phyloP scores from a whole-genome alignment of 2,888 invertebrate genomes.

The Acleris sparsana region DNA sequence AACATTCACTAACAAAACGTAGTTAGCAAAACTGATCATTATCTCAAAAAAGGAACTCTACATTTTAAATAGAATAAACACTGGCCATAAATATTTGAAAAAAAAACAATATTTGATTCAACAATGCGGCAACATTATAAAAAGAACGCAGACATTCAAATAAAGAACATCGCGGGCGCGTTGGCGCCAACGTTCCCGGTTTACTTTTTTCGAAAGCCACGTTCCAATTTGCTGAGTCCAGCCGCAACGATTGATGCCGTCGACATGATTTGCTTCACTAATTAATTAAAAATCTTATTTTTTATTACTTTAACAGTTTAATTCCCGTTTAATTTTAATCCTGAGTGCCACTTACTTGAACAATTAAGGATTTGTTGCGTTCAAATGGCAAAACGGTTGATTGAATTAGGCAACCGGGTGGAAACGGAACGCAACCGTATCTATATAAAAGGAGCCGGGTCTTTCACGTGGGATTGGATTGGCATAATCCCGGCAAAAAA shows the following conservation, averaged over 20 bases:
- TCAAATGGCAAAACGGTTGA: conserved; percentile 49
- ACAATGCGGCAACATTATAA: conserved; percentile 51
- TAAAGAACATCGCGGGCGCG: conserved; percentile 74
- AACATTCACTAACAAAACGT: conserved; percentile 2
- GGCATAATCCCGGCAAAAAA: conserved; percentile 64
- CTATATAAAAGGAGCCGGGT: conserved; percentile 41
- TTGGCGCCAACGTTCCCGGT: conserved; percentile 79
- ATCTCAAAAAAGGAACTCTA: not conserved
- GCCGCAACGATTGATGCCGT: conserved; percentile 60
- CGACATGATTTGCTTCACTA: conserved; percentile 44
- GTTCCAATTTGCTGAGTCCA: conserved; percentile 77
- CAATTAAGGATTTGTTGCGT: conserved; percentile 27
- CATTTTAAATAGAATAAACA: conserved; percentile 4
- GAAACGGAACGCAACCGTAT: conserved; percentile 41
- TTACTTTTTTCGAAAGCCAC: conserved; percentile 59
- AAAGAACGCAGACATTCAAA: conserved; percentile 60
- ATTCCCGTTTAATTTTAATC: conserved; percentile 51
- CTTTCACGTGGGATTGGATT: conserved; percentile 62
- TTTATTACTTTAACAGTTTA: conserved; percentile 35
- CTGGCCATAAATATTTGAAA: conserved; percentile 16
- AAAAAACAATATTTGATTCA: conserved; percentile 33
- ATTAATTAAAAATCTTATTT: conserved; percentile 39
- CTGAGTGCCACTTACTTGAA: conserved; percentile 48
- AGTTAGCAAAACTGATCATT: conserved; percentile 6
- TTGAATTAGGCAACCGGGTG: conserved; percentile 51